Evolutionary conservation across 2,113 vertebrate genomes (phyloP).

Genomic region (Bos indicus): DNA sequence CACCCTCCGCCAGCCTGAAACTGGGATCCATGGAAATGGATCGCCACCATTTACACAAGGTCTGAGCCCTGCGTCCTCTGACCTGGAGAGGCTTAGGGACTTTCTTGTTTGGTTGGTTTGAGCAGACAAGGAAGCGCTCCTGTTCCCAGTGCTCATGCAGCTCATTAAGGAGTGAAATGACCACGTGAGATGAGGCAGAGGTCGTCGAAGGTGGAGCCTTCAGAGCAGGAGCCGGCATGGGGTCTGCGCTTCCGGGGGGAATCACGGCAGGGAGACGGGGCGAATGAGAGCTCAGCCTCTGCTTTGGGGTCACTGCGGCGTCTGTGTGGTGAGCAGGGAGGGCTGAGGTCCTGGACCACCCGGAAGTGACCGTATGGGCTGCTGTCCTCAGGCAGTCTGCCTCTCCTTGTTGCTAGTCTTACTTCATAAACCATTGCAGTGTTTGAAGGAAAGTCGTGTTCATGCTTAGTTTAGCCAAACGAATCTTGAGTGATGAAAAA

Average conservation of each 20-base stretch:
- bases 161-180: not conserved
- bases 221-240: rapidly evolving
- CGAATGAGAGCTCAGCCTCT: not conserved
- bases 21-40: rapidly evolving
- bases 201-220: rapidly evolving
- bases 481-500: not conserved
- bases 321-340: not conserved
- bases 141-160: rapidly evolving
- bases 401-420: rapidly evolving
- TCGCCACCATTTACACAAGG: rapidly evolving
- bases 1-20: not conserved
- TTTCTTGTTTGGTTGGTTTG: not conserved
- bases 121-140: not conserved
- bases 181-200: rapidly evolving
- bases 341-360: not conserved
- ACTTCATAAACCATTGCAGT: not conserved
- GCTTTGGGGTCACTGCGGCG: rapidly evolving
- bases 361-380: rapidly evolving
- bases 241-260: rapidly evolving
- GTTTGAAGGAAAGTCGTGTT: not conserved
- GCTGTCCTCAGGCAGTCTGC: not conserved
- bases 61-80: rapidly evolving
- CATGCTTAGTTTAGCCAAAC: not conserved
- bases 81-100: not conserved
- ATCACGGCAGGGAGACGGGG: rapidly evolving